These are phyloP conservation scores for Petrocephalus microphthalmus DNA, from an alignment of 2,113 vertebrate species.

Conservation along the genomic window DNA sequence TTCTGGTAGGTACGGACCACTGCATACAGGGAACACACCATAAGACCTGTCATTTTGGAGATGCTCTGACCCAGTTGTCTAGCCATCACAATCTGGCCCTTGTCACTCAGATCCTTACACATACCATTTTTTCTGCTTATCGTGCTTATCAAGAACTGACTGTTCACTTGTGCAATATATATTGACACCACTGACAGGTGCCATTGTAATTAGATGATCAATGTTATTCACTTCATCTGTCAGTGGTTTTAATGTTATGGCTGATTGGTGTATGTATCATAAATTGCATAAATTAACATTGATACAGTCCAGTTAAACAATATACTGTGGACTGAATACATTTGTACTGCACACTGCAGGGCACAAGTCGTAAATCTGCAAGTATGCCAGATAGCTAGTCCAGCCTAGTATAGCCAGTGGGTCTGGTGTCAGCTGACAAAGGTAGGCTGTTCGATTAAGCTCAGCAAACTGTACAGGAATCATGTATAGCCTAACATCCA, in stretches of 20 bases:
- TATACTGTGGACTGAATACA: not conserved
- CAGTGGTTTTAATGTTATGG: not conserved
- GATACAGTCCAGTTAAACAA: not conserved
- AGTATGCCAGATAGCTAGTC: not conserved
- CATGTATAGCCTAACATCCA: not conserved
- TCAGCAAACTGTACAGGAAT: not conserved
- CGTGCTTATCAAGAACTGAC: not conserved
- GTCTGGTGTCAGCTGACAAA: not conserved
- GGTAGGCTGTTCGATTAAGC: not conserved
- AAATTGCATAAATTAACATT: not conserved
- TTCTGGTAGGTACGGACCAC: not conserved
- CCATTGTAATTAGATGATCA: not conserved
- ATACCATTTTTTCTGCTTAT: not conserved
- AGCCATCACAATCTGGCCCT: not conserved
- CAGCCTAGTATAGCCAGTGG: not conserved
- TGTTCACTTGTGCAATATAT: not conserved
- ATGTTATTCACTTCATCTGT: not conserved
- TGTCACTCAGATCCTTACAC: not conserved
- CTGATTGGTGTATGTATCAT: not conserved
- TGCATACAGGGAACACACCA: not conserved
- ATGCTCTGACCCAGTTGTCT: not conserved
- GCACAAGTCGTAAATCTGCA: not conserved
- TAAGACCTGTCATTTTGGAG: not conserved
- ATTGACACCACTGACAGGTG: not conserved
- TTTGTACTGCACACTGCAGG: not conserved